Evolutionary conservation across 2,113 vertebrate genomes (phyloP).

Genomic region (Heterocephalus glaber): DNA sequence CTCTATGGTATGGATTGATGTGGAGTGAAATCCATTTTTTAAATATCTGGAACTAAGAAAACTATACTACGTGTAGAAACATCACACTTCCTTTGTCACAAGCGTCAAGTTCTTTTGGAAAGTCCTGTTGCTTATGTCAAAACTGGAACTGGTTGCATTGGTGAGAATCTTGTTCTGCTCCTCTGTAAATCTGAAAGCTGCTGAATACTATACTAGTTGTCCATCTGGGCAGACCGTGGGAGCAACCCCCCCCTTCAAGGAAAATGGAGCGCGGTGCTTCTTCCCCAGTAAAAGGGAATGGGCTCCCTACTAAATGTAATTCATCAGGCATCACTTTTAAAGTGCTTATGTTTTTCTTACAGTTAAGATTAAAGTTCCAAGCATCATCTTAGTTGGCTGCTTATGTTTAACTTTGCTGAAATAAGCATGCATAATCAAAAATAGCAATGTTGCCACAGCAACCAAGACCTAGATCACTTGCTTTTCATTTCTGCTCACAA

Average conservation of each 20-base stretch:
- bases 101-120: background rate
- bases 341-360: slow-evolving; percentile 10
- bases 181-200: slow-evolving; percentile 13
- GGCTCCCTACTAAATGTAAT: background rate
- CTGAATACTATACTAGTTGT: slow-evolving; percentile 1
- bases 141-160: background rate
- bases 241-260: background rate
- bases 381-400: slow-evolving; percentile 60
- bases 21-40: background rate
- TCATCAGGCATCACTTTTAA: slow-evolving; percentile 5
- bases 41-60: background rate
- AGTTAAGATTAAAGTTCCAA: slow-evolving; percentile 44
- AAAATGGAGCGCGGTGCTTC: background rate
- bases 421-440: slow-evolving; percentile 58
- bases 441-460: slow-evolving; percentile 51
- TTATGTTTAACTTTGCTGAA: slow-evolving; percentile 53
- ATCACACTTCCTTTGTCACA: background rate
- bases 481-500: slow-evolving; percentile 44
- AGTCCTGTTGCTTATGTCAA: background rate
- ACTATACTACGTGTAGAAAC: background rate
- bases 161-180: background rate
- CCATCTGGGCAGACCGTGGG: slow-evolving; percentile 14
- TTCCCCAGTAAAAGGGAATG: background rate
- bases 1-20: background rate
- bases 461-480: slow-evolving; percentile 52